phyloP scores from a whole-genome alignment of 1,140 invertebrate genomes.

The Rhyzopertha dominica region DNA sequence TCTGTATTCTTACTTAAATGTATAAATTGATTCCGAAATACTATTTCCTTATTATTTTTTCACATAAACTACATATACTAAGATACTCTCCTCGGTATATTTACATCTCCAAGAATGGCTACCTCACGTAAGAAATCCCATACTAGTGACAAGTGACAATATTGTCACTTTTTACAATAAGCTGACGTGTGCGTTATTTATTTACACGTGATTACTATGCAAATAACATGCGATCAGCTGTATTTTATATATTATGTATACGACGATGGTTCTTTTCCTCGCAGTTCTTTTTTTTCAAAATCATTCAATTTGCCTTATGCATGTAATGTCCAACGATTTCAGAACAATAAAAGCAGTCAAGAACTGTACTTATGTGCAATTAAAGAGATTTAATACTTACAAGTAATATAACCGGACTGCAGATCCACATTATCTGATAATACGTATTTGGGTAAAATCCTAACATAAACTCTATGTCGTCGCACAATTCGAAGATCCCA shows the following conservation, averaged over 20 bases:
- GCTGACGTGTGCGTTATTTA: too few species aligned
- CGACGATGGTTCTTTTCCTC: not conserved
- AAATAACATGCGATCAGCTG: too few species aligned
- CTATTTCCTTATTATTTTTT: too few species aligned
- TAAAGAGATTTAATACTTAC: constrained; percentile 5
- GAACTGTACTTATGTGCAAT: not conserved
- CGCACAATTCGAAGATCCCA: constrained; percentile 13
- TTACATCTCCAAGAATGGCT: too few species aligned
- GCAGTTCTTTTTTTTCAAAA: not conserved
- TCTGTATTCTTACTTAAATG: too few species aligned
- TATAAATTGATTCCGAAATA: too few species aligned
- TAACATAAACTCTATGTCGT: constrained; percentile 16
- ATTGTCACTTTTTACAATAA: too few species aligned
- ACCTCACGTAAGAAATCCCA: too few species aligned
- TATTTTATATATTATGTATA: not conserved
- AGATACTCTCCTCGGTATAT: too few species aligned
- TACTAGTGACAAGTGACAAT: too few species aligned
- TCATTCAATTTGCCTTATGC: not conserved
- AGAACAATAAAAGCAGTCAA: not conserved
- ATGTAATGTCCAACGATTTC: not conserved
- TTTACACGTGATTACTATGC: too few species aligned
- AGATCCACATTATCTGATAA: constrained; percentile 11
- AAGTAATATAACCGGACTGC: constrained; percentile 4
- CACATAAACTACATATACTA: too few species aligned
- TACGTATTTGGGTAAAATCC: constrained; percentile 12